Evolutionary conservation across 2,888 invertebrate genomes (phyloP).

Genomic region (Habrosyne pyritoides): DNA sequence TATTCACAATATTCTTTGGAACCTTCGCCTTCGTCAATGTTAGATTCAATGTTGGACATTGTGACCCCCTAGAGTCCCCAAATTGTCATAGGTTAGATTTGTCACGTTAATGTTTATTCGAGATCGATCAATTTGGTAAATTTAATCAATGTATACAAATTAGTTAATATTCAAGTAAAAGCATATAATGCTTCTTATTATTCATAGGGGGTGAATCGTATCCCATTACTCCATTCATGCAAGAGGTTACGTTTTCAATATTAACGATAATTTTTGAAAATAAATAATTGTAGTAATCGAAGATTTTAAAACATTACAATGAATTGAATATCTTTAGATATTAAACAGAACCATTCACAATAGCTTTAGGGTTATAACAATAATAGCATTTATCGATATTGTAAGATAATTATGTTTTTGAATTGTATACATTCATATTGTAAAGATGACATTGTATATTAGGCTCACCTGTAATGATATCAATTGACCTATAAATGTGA

Average conservation of each 20-base stretch:
- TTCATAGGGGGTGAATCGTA: constrained; percentile 62
- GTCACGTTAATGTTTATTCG: constrained; percentile 74
- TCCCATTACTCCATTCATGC: constrained; percentile 55
- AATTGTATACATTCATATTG: constrained; percentile 81
- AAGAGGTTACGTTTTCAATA: constrained; percentile 46
- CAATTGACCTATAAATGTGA: constrained; percentile 79
- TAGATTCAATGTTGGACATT: constrained; percentile 74
- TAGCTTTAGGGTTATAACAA: constrained; percentile 80
- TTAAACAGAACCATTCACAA: constrained; percentile 75
- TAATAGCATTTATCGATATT: constrained; percentile 76
- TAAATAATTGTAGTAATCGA: constrained; percentile 48
- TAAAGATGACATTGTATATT: constrained; percentile 77
- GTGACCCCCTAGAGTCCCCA: constrained; percentile 70
- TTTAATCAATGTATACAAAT: constrained; percentile 76
- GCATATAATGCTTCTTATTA: constrained; percentile 76
- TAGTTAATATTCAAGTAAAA: constrained; percentile 68
- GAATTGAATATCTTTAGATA: constrained; percentile 60
- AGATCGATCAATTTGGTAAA: constrained; percentile 71
- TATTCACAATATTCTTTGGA: constrained; percentile 58
- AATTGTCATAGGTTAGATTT: constrained; percentile 74
- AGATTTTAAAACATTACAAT: constrained; percentile 55
- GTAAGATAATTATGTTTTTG: constrained; percentile 82
- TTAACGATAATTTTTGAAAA: constrained; percentile 38
- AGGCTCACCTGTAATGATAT: constrained; percentile 76
- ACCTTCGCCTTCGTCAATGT: constrained; percentile 75